Conservation (phyloP, 1,140 invertebrate genomes). For the Drosophila sp. region DNA sequence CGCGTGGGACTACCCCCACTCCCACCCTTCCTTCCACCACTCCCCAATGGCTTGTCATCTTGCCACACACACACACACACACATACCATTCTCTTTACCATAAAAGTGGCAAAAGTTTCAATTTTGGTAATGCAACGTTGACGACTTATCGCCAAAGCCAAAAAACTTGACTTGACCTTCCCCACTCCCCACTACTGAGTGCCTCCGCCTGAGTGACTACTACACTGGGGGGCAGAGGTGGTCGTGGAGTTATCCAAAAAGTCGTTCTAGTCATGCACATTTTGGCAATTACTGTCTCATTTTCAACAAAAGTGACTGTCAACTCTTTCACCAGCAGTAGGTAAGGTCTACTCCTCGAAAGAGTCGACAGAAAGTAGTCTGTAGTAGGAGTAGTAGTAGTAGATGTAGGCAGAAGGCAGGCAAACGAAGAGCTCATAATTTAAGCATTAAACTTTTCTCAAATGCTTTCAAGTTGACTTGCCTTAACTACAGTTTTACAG, state of each 20-base stretch:
- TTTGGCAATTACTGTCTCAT: slow-evolving; percentile 79
- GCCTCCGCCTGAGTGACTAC: background rate
- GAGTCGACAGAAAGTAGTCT: background rate
- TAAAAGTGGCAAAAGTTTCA: slow-evolving; percentile 67
- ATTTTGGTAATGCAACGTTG: slow-evolving; percentile 70
- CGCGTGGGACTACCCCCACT: background rate
- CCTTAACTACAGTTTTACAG: slow-evolving; percentile 80
- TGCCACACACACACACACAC: background rate
- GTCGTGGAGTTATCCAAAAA: slow-evolving; percentile 21
- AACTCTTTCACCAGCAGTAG: slow-evolving; percentile 56
- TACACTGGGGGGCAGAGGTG: background rate
- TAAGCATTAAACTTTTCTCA: slow-evolving; percentile 80
- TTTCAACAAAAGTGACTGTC: slow-evolving; percentile 78
- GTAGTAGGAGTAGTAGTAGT: background rate
- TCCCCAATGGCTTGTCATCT: no score
- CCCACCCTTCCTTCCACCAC: background rate
- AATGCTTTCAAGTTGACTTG: slow-evolving; percentile 81
- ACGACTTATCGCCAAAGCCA: slow-evolving; percentile 62
- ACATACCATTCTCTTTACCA: slow-evolving; percentile 19
- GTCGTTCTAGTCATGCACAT: slow-evolving; percentile 67
- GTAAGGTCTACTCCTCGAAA: background rate
- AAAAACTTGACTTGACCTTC: slow-evolving; percentile 66
- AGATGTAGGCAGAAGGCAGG: background rate
- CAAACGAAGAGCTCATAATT: slow-evolving; percentile 68
- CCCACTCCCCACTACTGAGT: background rate